Conservation (phyloP, 92 coral and sea anemone species). For the Umimayanthus kanabou region DNA sequence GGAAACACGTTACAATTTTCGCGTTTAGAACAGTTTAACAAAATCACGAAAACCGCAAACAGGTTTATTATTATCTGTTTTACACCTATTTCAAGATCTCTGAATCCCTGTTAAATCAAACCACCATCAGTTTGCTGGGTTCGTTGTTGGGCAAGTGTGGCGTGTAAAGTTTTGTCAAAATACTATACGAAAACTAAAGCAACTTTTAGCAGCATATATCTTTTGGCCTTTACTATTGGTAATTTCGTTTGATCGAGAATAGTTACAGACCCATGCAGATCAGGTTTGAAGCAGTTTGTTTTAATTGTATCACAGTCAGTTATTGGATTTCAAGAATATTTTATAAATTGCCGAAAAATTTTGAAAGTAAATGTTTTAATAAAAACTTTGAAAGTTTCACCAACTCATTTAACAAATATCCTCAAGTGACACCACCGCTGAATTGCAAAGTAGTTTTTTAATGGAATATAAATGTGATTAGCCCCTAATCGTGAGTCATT, state of each 20-base stretch:
- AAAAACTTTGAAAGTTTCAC: not conserved
- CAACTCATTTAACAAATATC: not conserved
- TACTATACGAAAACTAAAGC: not conserved
- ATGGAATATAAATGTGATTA: not conserved
- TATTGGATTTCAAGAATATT: not conserved
- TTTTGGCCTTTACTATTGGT: too few relatives aligned
- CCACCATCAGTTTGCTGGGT: not conserved
- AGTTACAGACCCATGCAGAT: not conserved
- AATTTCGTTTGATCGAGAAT: too few relatives aligned
- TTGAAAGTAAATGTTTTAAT: not conserved
- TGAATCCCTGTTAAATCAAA: not conserved
- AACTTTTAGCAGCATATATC: not conserved
- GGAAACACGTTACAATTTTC: constrained; percentile 21
- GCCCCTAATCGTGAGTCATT: not conserved
- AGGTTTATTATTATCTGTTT: constrained; percentile 1
- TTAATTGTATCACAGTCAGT: too few relatives aligned
- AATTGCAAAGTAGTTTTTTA: too few relatives aligned
- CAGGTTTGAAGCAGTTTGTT: not conserved
- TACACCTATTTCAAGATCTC: not conserved
- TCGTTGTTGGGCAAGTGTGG: not conserved
- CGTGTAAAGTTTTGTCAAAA: not conserved
- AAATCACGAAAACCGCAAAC: constrained; percentile 11
- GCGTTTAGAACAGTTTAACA: not conserved
- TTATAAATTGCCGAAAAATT: not conserved
- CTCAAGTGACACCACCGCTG: not conserved